A percentile compares a stretch with the other conserved stretches of the same genome.
phyloP scores from a whole-genome alignment of 2,888 invertebrate genomes.

The Archips crataeganus region DNA sequence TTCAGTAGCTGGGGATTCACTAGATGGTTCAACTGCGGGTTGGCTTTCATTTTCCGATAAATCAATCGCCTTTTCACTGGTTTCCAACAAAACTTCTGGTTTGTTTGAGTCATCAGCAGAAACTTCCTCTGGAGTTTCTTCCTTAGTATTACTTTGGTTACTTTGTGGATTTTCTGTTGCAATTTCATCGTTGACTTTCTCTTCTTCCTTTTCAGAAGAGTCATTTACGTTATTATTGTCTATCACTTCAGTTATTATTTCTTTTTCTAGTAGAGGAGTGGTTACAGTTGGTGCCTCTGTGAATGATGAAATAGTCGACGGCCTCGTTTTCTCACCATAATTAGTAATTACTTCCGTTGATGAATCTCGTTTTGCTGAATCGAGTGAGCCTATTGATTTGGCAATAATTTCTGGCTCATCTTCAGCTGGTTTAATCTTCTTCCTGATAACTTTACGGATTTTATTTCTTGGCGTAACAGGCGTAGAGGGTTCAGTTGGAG shows the following conservation, averaged over 20 bases:
- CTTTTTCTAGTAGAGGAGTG: constrained; percentile 50
- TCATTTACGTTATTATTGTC: constrained; percentile 35
- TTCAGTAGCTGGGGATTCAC: constrained; percentile 51
- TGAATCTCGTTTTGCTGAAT: constrained; percentile 54
- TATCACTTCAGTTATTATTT: constrained; percentile 44
- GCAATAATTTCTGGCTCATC: constrained; percentile 61
- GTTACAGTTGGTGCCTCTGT: constrained; percentile 47
- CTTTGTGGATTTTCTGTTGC: constrained; percentile 22
- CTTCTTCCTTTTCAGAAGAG: constrained; percentile 10
- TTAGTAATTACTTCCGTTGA: constrained; percentile 62
- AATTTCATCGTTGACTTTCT: constrained; percentile 34
- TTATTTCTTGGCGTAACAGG: constrained; percentile 54
- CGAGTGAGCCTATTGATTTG: constrained; percentile 61
- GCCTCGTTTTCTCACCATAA: constrained; percentile 73
- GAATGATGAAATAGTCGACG: constrained; percentile 50
- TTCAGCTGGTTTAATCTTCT: constrained; percentile 67
- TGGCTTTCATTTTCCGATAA: constrained; percentile 55
- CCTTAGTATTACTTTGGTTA: constrained; percentile 5
- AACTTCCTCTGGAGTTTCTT: constrained; percentile 24
- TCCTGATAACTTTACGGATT: constrained; percentile 74
- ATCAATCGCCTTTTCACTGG: constrained; percentile 59
- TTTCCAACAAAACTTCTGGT: constrained; percentile 57
- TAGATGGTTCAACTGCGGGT: constrained; percentile 22
- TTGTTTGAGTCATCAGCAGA: constrained; percentile 44
- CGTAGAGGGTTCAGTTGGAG: constrained; percentile 53